Percentiles rank a stretch among this genome's conserved stretches.
Conservation (phyloP, 1,140 invertebrate genomes). For the Nixonia krombeini region DNA sequence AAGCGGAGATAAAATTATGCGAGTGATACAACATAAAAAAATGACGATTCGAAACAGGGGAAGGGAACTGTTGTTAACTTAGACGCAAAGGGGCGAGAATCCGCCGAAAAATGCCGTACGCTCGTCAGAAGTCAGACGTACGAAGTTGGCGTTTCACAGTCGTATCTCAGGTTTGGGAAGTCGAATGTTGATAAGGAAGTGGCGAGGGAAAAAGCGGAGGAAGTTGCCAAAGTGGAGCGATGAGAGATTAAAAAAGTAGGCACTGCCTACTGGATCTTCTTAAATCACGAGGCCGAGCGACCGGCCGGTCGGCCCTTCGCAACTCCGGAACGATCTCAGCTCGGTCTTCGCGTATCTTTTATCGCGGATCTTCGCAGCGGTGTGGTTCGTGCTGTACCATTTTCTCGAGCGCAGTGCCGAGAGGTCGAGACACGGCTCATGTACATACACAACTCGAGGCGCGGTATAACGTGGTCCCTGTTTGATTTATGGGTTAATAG, state of each 20-base stretch:
- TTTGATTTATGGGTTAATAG: constrained; percentile 71
- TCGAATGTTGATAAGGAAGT: constrained; percentile 20
- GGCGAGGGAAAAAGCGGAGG: constrained; percentile 19
- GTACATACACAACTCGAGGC: constrained; percentile 35
- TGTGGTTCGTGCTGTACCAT: constrained; percentile 46
- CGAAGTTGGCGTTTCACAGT: no score
- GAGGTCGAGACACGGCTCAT: constrained; percentile 41
- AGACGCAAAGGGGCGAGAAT: no score
- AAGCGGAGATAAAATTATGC: no score
- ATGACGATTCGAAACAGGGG: no score
- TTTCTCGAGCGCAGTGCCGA: constrained; percentile 38
- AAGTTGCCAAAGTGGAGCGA: constrained; percentile 35
- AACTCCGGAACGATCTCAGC: constrained; percentile 35
- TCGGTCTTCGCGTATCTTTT: constrained; percentile 36
- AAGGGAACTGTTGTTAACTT: no score
- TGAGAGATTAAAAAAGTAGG: constrained; percentile 43
- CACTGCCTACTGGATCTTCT: constrained; percentile 37
- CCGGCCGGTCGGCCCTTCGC: constrained; percentile 24
- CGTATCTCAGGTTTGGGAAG: constrained; percentile 16
- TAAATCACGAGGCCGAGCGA: constrained; percentile 44
- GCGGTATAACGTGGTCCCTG: constrained; percentile 57
- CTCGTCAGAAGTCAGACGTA: no score
- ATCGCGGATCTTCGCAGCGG: constrained; percentile 35
- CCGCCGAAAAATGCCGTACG: no score
- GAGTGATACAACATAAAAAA: no score